Evolutionary conservation across 1,140 invertebrate genomes (phyloP).

Genomic region (Stegodyphus mimosarum): DNA sequence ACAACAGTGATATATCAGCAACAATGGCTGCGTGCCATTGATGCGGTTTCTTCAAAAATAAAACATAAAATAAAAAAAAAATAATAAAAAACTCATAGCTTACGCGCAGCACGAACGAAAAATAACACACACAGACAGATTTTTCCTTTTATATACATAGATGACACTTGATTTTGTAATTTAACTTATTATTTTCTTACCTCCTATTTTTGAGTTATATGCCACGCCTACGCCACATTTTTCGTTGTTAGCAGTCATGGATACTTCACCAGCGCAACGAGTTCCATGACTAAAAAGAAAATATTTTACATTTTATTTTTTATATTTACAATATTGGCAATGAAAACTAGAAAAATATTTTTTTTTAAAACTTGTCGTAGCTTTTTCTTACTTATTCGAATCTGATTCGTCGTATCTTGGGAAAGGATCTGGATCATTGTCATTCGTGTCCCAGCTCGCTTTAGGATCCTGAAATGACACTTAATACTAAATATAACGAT

Average conservation of each 20-base stretch:
- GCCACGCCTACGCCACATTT: constrained; percentile 94
- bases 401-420: constrained; percentile 66
- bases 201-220: constrained; percentile 92
- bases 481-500: not conserved
- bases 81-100: no score
- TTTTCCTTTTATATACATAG: constrained; percentile 11
- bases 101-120: no score
- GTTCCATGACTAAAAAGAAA: constrained; percentile 77
- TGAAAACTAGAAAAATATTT: not conserved
- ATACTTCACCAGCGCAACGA: constrained; percentile 92
- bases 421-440: constrained; percentile 76
- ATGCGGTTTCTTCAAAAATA: no score
- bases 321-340: not conserved
- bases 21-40: no score
- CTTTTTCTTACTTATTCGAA: constrained; percentile 59
- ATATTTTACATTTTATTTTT: no score
- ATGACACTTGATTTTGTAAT: constrained; percentile 41
- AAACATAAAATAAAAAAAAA: no score
- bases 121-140: not conserved
- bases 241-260: constrained; percentile 89
- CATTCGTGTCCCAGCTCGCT: constrained; percentile 97
- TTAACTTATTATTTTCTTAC: constrained; percentile 70
- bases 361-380: not conserved
- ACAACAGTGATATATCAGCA: no score
- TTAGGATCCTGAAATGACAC: constrained; percentile 79